Percentiles rank a stretch among this genome's conserved stretches.
Evolutionary conservation across 2,113 vertebrate genomes (phyloP).

Genomic region (Eretmochelys imbricata): DNA sequence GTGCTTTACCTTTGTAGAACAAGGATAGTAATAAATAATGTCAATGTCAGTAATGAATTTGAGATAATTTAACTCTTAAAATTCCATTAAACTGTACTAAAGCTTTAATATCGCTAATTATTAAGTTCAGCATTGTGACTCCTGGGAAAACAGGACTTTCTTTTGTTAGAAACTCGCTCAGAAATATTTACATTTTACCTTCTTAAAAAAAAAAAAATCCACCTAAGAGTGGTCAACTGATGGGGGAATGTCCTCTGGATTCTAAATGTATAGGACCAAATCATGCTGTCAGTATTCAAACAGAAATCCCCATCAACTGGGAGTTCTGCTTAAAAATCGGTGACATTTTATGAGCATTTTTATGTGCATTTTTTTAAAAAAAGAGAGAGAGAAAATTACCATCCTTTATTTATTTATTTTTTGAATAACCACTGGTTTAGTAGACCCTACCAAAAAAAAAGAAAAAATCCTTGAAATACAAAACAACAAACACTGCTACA

Average conservation of each 20-base stretch:
- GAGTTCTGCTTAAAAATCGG: neutral
- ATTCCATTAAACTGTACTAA: neutral
- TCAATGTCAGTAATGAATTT: neutral
- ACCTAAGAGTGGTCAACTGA: no score
- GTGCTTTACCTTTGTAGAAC: neutral
- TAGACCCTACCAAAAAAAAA: neutral
- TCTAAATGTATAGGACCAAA: neutral
- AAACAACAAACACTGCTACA: neutral
- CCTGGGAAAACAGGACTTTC: neutral
- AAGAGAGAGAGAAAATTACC: neutral
- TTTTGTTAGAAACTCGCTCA: neutral
- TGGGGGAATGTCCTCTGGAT: neutral
- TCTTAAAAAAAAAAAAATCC: neutral
- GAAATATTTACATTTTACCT: neutral
- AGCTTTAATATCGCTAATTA: neutral
- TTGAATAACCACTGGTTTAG: neutral
- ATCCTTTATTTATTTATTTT: neutral
- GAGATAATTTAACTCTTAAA: neutral
- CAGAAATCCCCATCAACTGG: neutral
- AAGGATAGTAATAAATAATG: neutral
- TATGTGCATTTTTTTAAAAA: neutral
- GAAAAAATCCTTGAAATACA: neutral
- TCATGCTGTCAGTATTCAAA: neutral
- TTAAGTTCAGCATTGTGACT: neutral
- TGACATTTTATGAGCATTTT: neutral